Evolutionary conservation across 2,113 vertebrate genomes (phyloP).

Genomic region (Chionis minor): DNA sequence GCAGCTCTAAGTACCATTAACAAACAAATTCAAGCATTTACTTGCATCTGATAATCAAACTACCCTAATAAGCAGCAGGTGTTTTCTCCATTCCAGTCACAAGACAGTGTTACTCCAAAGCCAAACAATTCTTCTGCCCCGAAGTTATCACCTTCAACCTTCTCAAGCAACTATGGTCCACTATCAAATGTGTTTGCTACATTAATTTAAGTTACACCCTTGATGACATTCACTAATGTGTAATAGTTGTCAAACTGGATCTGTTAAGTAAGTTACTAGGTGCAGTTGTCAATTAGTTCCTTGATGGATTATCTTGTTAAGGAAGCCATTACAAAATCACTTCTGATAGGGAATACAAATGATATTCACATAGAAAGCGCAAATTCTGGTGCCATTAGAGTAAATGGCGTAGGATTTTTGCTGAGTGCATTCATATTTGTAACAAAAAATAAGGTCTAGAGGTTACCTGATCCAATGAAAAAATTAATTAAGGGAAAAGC

Average conservation of each 20-base stretch:
- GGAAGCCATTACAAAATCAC: constrained; percentile 14
- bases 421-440: not conserved
- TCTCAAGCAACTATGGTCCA: not conserved
- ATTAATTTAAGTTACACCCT: constrained; percentile 43
- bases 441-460: not conserved
- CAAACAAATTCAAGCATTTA: not conserved
- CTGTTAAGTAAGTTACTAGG: constrained; percentile 37
- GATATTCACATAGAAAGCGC: not conserved
- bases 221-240: not conserved
- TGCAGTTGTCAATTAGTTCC: constrained; percentile 1
- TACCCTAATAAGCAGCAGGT: not conserved
- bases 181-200: not conserved
- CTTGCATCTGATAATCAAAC: not conserved
- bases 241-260: constrained; percentile 44
- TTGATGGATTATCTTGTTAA: constrained; percentile 33
- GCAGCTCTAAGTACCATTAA: not conserved
- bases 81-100: not conserved
- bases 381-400: not conserved
- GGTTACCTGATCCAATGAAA: not conserved
- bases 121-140: not conserved
- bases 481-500: not conserved
- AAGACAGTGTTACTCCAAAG: not conserved
- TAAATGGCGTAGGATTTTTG: not conserved
- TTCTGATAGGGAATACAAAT: not conserved
- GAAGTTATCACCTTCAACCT: not conserved